A percentile compares a stretch with the other conserved stretches of the same genome.
phyloP scores from a whole-genome alignment of 2,113 vertebrate genomes.

The Carassius carassius region DNA sequence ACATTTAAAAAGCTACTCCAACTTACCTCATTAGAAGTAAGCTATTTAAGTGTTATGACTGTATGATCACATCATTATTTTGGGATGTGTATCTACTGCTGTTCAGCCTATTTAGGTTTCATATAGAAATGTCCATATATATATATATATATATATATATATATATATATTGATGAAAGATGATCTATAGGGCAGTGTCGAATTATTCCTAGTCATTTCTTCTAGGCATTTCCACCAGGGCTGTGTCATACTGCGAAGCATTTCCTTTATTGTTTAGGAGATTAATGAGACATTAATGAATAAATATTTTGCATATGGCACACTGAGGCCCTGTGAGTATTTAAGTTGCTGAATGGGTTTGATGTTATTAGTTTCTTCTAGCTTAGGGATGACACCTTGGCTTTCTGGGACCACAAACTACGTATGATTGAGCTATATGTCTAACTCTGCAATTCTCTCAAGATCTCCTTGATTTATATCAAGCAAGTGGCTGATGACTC shows the following conservation, averaged over 20 bases:
- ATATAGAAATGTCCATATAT: neutral
- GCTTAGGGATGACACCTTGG: conserved; percentile 43
- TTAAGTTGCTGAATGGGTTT: conserved; percentile 44
- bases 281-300: conserved; percentile 50
- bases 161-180: conserved; percentile 10
- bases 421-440: conserved; percentile 29
- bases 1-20: too few species aligned
- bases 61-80: neutral
- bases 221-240: conserved; percentile 36
- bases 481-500: neutral
- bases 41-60: too few species aligned
- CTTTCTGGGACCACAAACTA: conserved; percentile 25
- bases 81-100: neutral
- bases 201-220: conserved; percentile 46
- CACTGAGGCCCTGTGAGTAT: conserved; percentile 36
- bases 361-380: conserved; percentile 43
- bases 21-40: too few species aligned
- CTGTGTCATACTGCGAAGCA: conserved; percentile 6
- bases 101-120: neutral
- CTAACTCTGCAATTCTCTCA: conserved; percentile 21
- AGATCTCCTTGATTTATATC: conserved; percentile 6
- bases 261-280: conserved; percentile 43
- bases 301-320: conserved; percentile 53
- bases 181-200: conserved; percentile 41
- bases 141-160: too few species aligned